Base-by-base conservation (phyloP, 2,113 vertebrate genomes). In the Chlamydotis undulata region DNA sequence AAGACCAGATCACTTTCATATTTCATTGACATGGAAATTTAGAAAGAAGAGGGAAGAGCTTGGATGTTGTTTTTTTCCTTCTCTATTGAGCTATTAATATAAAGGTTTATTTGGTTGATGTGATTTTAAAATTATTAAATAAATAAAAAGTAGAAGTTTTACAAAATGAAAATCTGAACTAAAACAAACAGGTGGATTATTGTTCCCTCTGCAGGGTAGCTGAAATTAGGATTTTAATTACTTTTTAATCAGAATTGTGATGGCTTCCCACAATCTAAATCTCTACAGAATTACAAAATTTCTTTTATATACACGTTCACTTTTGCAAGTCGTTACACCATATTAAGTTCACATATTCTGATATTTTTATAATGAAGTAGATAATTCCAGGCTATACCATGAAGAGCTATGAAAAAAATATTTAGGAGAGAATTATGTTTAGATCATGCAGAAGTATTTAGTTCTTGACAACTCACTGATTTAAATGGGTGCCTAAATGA, bases 191-290 rank as follows among this genome's bases (percentile, higher is more conserved):
- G 25, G 26, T 52, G 5, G 41, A 85, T 91, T 25, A 50, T 6
- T 52, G 13, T 24, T 78, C 31, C 84, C 60, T 71, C 65, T 6
- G 12, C 57, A 61, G 9, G 10, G 22, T 14, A 65, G 24, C 21
- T 83, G 59, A 90, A 87, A 89, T 91, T 81, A 87, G 53, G 43
- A 60, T 87, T 94, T 94, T 94, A 95, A 95, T 93, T 95, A 91
- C 49, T 56, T 93, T 91, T 94, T 91, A 14, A 52, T 75, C 33
- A 69, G 33, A 84, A 89, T 75, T 89, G 14, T 78, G 84, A 52
- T 64, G 89, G 47, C 12, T 88, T 85, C 14, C 33, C 23, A 53
- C 26, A 39, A 41, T 10, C 28, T 43, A 71, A 90, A 79, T 57
- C 52, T 87, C 80, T 53, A 39, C n/a, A 91, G 63, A 68, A 84